Conservation (phyloP, 2,797 vertebrate genomes). For the Gorsachius magnificus region DNA sequence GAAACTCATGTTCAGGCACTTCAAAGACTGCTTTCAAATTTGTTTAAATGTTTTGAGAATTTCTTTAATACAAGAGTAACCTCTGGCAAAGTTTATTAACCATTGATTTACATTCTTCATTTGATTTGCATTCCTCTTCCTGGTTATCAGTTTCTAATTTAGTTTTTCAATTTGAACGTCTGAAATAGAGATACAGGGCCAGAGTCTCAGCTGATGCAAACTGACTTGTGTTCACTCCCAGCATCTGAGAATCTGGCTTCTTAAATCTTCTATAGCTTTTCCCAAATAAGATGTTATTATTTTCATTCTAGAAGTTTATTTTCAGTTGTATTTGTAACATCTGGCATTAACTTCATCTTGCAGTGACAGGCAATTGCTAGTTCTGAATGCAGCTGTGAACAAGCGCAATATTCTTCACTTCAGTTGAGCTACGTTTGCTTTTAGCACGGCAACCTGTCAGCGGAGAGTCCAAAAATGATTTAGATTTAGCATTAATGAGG, state of each 20-base stretch:
- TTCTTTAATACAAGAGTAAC: slow-evolving; percentile 31
- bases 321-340: slow-evolving; percentile 8
- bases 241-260: neutral
- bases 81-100: slow-evolving; percentile 49
- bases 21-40: slow-evolving; percentile 17
- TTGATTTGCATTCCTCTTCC: neutral
- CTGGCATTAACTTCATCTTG: neutral
- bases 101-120: slow-evolving; percentile 16
- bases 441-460: neutral
- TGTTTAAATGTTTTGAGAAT: slow-evolving; percentile 37
- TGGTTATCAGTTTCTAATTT: neutral
- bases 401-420: neutral
- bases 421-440: neutral
- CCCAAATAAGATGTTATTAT: neutral
- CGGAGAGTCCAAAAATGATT: neutral
- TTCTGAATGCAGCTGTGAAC: slow-evolving; percentile 6
- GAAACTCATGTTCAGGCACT: neutral
- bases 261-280: neutral
- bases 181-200: neutral
- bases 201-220: neutral
- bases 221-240: neutral
- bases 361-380: neutral
- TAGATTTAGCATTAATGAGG: neutral
- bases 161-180: neutral
- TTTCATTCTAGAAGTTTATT: neutral